Evolutionary conservation across 2,797 vertebrate genomes (phyloP).

Genomic region (Brachymystax lenok): DNA sequence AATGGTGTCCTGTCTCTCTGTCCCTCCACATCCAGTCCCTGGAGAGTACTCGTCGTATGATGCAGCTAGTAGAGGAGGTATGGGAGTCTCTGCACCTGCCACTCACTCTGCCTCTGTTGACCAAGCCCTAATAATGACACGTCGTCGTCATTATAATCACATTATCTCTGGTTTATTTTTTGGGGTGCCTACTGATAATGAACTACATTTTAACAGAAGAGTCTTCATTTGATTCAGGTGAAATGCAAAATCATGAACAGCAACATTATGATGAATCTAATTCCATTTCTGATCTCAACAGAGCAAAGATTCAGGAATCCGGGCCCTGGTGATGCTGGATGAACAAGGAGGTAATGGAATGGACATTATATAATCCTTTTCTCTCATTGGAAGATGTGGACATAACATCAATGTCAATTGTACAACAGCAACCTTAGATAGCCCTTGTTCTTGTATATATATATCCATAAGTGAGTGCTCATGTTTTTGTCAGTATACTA

Average conservation of each 20-base stretch:
- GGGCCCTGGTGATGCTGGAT: slow-evolving; percentile 82
- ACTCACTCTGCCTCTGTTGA: neutral
- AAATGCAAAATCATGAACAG: neutral
- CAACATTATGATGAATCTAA: neutral
- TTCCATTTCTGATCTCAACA: slow-evolving; percentile 38
- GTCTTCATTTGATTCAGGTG: neutral
- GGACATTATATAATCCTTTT: neutral
- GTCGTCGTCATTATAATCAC: neutral
- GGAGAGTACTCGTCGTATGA: slow-evolving; percentile 80
- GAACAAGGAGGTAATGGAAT: slow-evolving; percentile 82
- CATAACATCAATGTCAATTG: neutral
- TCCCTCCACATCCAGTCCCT: slow-evolving; percentile 68
- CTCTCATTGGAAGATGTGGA: neutral
- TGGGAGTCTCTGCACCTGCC: slow-evolving; percentile 11
- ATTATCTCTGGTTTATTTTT: neutral
- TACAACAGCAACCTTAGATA: neutral
- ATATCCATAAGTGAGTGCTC: slow-evolving; percentile 11
- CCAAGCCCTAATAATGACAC: neutral
- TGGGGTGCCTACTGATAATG: neutral
- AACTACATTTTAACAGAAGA: neutral
- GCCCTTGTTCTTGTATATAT: slow-evolving; percentile 8
- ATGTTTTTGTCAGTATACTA: slow-evolving; percentile 5
- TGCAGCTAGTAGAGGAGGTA: slow-evolving; percentile 81
- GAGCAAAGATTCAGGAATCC: slow-evolving; percentile 84
- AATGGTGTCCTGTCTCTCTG: neutral